phyloP scores from a whole-genome alignment of 2,113 vertebrate species.

The Ivindomyrus marchei region DNA sequence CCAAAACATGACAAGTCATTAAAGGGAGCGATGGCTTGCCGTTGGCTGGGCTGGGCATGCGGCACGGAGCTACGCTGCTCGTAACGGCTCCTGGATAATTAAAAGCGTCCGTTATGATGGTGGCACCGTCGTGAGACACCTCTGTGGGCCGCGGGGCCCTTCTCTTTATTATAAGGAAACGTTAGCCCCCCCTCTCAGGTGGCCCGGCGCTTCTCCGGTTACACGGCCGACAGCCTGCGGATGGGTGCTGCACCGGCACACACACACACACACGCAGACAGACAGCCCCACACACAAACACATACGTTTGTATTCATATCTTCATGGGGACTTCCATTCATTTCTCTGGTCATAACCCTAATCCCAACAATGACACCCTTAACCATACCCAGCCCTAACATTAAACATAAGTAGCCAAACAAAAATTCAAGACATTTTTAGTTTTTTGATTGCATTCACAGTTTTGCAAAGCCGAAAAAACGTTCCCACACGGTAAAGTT shows the following conservation, averaged over 20 bases:
- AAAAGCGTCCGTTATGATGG: not conserved
- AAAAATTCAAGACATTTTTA: not conserved
- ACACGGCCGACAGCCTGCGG: not conserved
- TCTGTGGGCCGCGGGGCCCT: not conserved
- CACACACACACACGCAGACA: not conserved
- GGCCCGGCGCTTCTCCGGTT: not conserved
- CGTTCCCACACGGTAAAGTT: not conserved
- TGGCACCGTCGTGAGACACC: not conserved
- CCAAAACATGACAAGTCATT: not conserved
- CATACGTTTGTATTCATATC: no score
- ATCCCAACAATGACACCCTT: not conserved
- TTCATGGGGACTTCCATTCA: no score
- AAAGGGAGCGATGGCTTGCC: not conserved
- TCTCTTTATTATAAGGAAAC: not conserved
- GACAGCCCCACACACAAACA: no score
- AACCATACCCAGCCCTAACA: not conserved
- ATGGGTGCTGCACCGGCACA: not conserved
- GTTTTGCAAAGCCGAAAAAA: not conserved
- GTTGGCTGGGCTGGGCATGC: not conserved
- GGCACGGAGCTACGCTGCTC: not conserved
- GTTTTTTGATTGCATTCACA: not conserved
- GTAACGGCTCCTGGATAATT: not conserved
- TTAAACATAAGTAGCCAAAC: not conserved
- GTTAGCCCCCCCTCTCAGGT: not conserved
- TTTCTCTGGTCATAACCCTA: not conserved